Percentiles rank a stretch among this genome's conserved stretches.
Evolutionary conservation across 2,888 invertebrate species (phyloP).

Genomic region (Germaria angustata): DNA sequence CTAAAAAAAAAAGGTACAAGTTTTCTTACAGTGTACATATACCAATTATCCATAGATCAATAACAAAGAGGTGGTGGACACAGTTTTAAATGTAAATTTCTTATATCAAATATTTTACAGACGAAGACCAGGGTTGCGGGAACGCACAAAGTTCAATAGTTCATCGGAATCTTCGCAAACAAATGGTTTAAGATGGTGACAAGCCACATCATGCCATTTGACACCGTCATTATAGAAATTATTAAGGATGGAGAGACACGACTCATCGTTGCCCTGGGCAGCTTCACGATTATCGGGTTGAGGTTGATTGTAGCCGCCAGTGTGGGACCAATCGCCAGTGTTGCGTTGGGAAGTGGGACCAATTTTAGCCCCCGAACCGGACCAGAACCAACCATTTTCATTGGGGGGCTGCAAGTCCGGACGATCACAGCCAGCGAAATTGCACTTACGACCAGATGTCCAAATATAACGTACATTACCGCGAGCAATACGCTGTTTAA

Average conservation of each 20-base stretch:
- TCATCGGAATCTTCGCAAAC: constrained; percentile 96
- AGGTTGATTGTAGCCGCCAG: constrained; percentile 92
- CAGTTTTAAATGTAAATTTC: not conserved
- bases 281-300: constrained; percentile 96
- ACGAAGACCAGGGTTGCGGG: constrained; percentile 92
- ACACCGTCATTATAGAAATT: constrained; percentile 94
- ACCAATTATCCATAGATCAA: constrained; percentile 44
- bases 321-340: constrained; percentile 93
- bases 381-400: constrained; percentile 96
- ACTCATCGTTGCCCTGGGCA: constrained; percentile 94
- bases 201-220: constrained; percentile 93
- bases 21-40: not conserved
- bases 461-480: constrained; percentile 91
- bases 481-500: constrained; percentile 91
- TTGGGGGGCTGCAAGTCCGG: constrained; percentile 91
- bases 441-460: constrained; percentile 95
- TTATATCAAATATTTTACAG: constrained; percentile 81
- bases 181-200: constrained; percentile 92
- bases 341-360: constrained; percentile 93
- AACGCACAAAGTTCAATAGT: constrained; percentile 92
- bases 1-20: constrained; percentile 13
- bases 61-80: constrained; percentile 9
- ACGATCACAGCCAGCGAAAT: constrained; percentile 93
- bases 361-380: constrained; percentile 94
- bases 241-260: constrained; percentile 92